phyloP scores from a whole-genome alignment of 2,113 vertebrate genomes.

The Corythaeola cristata region DNA sequence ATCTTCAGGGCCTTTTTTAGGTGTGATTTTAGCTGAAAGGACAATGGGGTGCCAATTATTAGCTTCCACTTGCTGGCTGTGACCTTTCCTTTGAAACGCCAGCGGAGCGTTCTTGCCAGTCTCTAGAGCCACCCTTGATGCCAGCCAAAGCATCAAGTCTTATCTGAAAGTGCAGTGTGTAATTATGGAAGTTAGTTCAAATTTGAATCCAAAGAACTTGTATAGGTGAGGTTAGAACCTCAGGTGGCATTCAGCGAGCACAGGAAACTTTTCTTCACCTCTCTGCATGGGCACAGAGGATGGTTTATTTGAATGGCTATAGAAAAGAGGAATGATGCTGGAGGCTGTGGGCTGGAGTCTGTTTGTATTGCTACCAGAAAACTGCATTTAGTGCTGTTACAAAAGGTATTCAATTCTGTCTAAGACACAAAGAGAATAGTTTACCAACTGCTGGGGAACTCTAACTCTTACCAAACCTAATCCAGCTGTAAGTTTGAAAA shows the following conservation, averaged over 20 bases:
- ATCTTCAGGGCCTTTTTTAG: not conserved
- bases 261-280: not conserved
- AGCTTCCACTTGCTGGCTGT: not conserved
- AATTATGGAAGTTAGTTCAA: not conserved
- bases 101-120: not conserved
- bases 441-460: not conserved
- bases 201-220: not conserved
- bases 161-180: not conserved
- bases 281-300: not conserved
- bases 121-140: not conserved
- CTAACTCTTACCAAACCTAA: not conserved
- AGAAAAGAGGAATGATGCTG: not conserved
- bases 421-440: not conserved
- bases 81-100: not conserved
- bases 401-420: not conserved
- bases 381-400: not conserved
- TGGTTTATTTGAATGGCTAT: not conserved
- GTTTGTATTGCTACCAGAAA: not conserved
- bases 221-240: not conserved
- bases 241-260: not conserved
- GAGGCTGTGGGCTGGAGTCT: not conserved
- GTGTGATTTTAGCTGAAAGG: not conserved
- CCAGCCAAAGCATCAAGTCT: not conserved
- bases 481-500: not conserved
- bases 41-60: not conserved